Conservation (phyloP, 2,888 invertebrate species). For the Lomographa bimaculata region DNA sequence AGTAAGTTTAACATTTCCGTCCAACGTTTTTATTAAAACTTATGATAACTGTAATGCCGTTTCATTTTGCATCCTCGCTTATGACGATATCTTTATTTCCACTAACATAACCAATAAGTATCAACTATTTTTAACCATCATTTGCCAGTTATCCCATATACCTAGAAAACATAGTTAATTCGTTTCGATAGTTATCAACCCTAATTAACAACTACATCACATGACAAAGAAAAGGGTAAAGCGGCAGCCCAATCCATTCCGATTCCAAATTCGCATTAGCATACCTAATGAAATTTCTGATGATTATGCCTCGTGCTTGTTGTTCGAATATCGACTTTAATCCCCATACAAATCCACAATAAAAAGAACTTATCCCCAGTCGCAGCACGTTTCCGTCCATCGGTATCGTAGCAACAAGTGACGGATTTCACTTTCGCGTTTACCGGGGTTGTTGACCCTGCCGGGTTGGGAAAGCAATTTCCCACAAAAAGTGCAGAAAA, state of each 20-base stretch:
- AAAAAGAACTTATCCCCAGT: constrained; percentile 49
- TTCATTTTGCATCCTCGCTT: no score
- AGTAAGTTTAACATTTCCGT: no score
- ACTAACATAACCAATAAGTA: no score
- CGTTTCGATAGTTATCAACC: constrained; percentile 2
- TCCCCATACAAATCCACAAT: no score
- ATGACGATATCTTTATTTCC: no score
- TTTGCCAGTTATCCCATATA: neutral
- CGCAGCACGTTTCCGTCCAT: constrained; percentile 51
- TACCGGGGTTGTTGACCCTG: constrained; percentile 53
- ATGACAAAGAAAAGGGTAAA: constrained; percentile 19
- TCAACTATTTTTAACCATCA: no score
- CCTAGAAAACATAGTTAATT: constrained; percentile 6
- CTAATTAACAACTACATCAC: constrained; percentile 11
- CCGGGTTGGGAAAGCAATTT: constrained; percentile 41
- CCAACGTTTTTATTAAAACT: no score
- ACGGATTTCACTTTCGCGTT: constrained; percentile 70
- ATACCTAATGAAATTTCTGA: constrained; percentile 29
- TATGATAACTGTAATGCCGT: no score
- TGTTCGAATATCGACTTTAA: constrained; percentile 43
- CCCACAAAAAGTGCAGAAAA: constrained; percentile 35
- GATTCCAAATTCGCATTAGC: constrained; percentile 30
- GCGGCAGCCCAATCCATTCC: constrained; percentile 20
- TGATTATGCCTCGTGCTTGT: constrained; percentile 12
- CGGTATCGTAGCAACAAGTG: constrained; percentile 65